Conservation (phyloP, 2,797 vertebrate genomes). For the Tadarida brasiliensis region DNA sequence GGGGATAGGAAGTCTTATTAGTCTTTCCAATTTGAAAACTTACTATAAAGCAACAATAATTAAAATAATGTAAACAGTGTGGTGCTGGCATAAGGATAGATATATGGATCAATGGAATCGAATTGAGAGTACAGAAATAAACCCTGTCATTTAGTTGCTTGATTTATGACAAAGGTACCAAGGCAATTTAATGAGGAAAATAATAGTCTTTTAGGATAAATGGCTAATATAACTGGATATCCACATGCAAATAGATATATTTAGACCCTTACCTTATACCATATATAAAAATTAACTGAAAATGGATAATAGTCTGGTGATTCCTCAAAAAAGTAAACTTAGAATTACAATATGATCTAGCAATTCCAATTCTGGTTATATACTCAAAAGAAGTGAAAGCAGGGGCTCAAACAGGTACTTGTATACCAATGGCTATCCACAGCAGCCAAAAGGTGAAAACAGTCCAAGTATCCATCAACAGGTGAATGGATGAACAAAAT, state of each 20-base stretch:
- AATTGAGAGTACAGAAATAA: background rate
- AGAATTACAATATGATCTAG: background rate
- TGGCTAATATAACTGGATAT: background rate
- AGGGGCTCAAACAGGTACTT: background rate
- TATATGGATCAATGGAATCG: background rate
- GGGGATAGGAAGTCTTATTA: background rate
- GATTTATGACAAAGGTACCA: constrained; percentile 15
- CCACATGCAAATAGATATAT: background rate
- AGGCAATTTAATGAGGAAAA: background rate
- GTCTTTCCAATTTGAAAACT: background rate
- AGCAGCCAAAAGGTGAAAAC: background rate
- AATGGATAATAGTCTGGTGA: background rate
- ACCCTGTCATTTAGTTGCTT: background rate
- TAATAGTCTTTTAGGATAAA: constrained; percentile 1
- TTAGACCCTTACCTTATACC: background rate
- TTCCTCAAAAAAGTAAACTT: background rate
- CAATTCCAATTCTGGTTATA: background rate
- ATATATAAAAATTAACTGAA: constrained; percentile 6
- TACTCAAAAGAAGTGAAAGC: constrained; percentile 1
- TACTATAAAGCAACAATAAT: background rate
- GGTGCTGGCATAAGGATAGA: background rate
- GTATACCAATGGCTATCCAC: background rate
- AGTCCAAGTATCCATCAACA: background rate
- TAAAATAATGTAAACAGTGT: background rate
- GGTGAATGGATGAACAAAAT: background rate